phyloP scores from a whole-genome alignment of 2,888 invertebrate species.

The Amphiduros pacificus region DNA sequence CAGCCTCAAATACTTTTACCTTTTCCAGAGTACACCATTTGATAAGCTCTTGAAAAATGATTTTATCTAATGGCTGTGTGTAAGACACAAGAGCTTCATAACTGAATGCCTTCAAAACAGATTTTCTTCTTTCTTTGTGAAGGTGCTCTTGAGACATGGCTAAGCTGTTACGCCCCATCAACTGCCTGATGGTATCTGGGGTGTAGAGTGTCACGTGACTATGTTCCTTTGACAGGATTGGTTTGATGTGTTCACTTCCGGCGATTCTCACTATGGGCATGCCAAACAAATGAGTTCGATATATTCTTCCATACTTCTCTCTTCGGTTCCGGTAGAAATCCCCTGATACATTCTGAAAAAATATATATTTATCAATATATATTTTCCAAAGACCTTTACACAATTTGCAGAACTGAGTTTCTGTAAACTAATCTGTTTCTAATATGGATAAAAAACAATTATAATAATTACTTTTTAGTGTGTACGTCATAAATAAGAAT shows the following conservation, averaged over 20 bases:
- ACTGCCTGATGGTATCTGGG: not conserved
- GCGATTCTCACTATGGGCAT: conserved; percentile 44
- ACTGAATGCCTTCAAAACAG: not conserved
- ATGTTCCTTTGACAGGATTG: conserved; percentile 43
- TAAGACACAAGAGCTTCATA: not conserved
- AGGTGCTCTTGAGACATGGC: not conserved
- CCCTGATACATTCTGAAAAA: too few relatives aligned
- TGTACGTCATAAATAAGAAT: too few relatives aligned
- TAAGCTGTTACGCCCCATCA: not conserved
- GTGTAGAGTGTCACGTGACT: conserved; percentile 9
- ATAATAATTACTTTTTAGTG: too few relatives aligned
- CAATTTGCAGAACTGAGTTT: too few relatives aligned
- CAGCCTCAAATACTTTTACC: not conserved
- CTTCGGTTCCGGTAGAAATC: conserved; percentile 11
- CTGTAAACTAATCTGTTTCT: too few relatives aligned
- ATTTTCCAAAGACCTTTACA: too few relatives aligned
- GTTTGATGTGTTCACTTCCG: conserved; percentile 41
- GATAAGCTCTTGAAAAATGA: not conserved
- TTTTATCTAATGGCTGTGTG: not conserved
- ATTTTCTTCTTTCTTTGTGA: not conserved
- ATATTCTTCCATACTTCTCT: conserved; percentile 40
- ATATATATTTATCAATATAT: too few relatives aligned
- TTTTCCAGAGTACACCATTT: not conserved
- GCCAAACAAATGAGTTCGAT: conserved; percentile 51
- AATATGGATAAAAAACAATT: too few relatives aligned